Conservation (phyloP, 2,113 vertebrate species). For the Hyla sarda region DNA sequence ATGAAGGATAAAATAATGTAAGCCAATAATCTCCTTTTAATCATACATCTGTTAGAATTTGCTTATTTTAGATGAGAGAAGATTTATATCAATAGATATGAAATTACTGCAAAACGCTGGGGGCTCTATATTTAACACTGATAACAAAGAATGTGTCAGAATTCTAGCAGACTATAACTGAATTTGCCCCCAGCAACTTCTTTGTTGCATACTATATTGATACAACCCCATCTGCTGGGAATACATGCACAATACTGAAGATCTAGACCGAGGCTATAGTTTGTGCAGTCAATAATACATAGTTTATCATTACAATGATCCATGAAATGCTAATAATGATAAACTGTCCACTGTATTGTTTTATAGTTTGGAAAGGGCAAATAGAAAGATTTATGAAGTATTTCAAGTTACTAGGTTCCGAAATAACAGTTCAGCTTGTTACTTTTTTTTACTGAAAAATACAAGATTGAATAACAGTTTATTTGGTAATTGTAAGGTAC, state of each 20-base stretch:
- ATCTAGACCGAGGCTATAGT: not conserved
- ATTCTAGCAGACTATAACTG: not conserved
- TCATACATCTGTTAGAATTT: not conserved
- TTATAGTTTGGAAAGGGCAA: not conserved
- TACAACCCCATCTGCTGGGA: slow-evolving; percentile 49
- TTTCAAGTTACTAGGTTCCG: no score
- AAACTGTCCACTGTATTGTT: no score
- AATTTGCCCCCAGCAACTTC: slow-evolving; percentile 11
- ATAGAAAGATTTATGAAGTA: not conserved
- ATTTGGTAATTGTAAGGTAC: no score
- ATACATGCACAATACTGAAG: not conserved
- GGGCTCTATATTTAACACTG: not conserved
- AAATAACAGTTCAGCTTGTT: no score
- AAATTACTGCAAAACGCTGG: slow-evolving; percentile 16
- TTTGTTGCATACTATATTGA: slow-evolving; percentile 20
- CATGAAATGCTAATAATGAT: not conserved
- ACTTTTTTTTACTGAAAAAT: no score
- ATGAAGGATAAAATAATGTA: not conserved
- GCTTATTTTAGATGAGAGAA: not conserved
- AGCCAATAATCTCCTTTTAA: not conserved
- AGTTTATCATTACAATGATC: no score
- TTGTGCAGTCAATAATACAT: not conserved
- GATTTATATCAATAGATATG: not conserved
- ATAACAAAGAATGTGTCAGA: not conserved
- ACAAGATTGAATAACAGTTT: no score